A percentile compares a stretch with the other conserved stretches of the same genome.
Evolutionary conservation across 2,888 invertebrate genomes (phyloP).

Genomic region (Lottia gigantea): DNA sequence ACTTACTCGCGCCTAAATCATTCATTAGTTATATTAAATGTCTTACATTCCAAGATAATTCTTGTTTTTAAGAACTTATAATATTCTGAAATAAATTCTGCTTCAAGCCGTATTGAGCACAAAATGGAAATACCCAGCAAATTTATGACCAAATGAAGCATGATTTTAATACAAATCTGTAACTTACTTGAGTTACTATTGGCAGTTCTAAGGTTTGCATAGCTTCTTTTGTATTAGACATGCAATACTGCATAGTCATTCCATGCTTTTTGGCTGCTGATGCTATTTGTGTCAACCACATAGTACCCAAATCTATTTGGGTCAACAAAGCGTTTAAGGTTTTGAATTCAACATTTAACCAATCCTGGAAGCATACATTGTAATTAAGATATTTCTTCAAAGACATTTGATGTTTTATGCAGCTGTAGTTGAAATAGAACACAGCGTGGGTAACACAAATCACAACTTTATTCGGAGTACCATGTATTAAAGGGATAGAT

Average conservation of each 20-base stretch:
- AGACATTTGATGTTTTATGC: neutral
- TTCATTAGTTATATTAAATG: neutral
- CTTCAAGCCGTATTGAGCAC: too few species aligned
- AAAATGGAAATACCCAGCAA: too few species aligned
- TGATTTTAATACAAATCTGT: too few species aligned
- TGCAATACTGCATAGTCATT: conserved; percentile 62
- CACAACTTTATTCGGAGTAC: too few species aligned
- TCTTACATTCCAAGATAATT: neutral
- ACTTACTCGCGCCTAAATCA: conserved; percentile 38
- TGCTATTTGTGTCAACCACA: conserved; percentile 60
- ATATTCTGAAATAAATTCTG: too few species aligned
- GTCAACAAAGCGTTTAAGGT: conserved; percentile 41
- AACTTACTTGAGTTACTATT: conserved; percentile 55
- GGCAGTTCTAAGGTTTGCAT: conserved; percentile 50
- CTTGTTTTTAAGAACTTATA: neutral
- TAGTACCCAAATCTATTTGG: conserved; percentile 42
- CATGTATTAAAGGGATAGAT: too few species aligned
- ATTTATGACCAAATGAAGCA: too few species aligned
- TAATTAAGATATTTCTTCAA: neutral
- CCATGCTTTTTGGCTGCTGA: conserved; percentile 45
- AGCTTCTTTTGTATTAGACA: conserved; percentile 53
- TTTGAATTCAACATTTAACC: conserved; percentile 57
- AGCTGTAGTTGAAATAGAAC: neutral
- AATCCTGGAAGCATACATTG: conserved; percentile 44
- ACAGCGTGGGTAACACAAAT: too few species aligned